Percentiles rank a stretch among this genome's conserved stretches.
Conservation (phyloP, 2,113 vertebrate species). For the Microtus ochrogaster region DNA sequence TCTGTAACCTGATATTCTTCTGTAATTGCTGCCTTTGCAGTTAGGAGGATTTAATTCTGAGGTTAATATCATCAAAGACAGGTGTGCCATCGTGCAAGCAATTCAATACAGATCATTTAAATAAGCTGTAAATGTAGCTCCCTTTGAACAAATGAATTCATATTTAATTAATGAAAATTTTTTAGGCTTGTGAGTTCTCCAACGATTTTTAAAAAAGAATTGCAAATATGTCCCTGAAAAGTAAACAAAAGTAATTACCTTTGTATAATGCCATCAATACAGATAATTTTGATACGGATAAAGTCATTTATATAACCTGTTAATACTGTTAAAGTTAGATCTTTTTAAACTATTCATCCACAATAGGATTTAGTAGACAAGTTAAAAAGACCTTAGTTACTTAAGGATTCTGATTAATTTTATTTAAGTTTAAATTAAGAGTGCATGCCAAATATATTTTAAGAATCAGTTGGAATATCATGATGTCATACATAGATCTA, state of each 20-base stretch:
- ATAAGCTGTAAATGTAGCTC: conserved; percentile 13
- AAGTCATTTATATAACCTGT: conserved; percentile 29
- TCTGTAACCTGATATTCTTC: conserved; percentile 57
- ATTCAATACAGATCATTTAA: conserved; percentile 58
- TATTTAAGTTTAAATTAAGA: conserved; percentile 53
- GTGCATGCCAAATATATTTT: background rate
- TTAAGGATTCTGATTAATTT: background rate
- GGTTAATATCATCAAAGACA: conserved; percentile 39
- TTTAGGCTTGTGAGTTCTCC: conserved; percentile 4
- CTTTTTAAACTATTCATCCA: background rate
- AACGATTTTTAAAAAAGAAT: background rate
- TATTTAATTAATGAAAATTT: conserved; percentile 26
- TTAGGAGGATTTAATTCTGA: conserved; percentile 65
- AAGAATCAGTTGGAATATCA: conserved; percentile 5
- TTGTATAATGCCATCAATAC: background rate
- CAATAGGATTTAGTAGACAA: conserved; percentile 26
- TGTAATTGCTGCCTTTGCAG: conserved; percentile 66
- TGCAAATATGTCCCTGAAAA: background rate
- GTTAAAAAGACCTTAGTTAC: conserved; percentile 8
- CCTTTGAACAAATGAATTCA: conserved; percentile 17
- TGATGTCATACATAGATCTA: background rate
- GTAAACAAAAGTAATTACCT: background rate
- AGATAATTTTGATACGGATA: background rate
- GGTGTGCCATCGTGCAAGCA: conserved; percentile 45
- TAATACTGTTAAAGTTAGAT: conserved; percentile 20